Evolutionary conservation across 92 coral and sea anemone species (phyloP).

Genomic region (Phenganax stokvisi): DNA sequence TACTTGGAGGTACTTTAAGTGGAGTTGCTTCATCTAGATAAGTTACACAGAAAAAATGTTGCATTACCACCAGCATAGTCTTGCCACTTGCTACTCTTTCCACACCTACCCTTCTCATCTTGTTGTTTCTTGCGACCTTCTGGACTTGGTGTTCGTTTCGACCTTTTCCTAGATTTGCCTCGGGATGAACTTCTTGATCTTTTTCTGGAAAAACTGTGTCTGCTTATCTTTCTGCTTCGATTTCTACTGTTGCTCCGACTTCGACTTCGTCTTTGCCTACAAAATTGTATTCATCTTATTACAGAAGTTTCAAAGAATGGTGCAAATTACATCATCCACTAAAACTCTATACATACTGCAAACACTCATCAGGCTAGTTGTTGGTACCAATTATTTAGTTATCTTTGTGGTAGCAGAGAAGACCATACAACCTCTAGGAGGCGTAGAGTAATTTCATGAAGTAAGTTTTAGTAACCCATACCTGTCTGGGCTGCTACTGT

Average conservation of each 20-base stretch:
- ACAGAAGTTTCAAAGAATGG: no score
- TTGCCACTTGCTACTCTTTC: constrained; percentile 1
- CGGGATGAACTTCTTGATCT: constrained; percentile 31
- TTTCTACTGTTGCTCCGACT: constrained; percentile 22
- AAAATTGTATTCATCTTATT: background rate
- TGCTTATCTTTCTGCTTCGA: constrained; percentile 1
- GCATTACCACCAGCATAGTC: background rate
- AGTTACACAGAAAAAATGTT: background rate
- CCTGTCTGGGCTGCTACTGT: constrained; percentile 19
- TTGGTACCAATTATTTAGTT: no score
- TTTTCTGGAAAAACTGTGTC: background rate
- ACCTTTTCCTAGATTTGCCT: constrained; percentile 28
- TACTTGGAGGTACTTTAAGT: no score
- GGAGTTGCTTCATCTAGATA: no score
- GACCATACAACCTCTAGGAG: no score
- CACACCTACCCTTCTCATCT: background rate
- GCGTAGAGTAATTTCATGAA: no score
- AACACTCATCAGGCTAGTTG: no score
- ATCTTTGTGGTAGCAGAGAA: no score
- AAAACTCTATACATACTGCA: no score
- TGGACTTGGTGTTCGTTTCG: constrained; percentile 35
- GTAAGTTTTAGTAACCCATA: background rate
- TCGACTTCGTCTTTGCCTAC: constrained; percentile 25
- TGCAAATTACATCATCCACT: no score
- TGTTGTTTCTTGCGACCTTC: constrained; percentile 7